Percentiles rank a stretch among this genome's conserved stretches.
These are phyloP conservation scores for Tauraco hartlaubi DNA, from an alignment of 2,797 vertebrate species.

Conservation along the genomic window DNA sequence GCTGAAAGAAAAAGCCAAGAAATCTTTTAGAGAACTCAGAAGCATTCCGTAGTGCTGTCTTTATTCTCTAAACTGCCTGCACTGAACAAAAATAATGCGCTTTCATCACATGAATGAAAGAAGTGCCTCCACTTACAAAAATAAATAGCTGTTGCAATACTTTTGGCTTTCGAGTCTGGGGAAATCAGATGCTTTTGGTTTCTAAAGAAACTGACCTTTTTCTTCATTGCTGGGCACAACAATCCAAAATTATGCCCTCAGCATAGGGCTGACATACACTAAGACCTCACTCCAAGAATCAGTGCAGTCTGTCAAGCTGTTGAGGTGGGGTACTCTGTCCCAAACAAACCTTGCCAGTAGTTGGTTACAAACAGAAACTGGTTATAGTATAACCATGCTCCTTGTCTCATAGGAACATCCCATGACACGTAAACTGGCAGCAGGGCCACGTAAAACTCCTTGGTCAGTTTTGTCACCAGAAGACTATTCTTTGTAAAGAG, in stretches of 20 bases:
- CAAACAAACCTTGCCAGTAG: background rate
- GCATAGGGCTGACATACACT: background rate
- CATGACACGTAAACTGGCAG: background rate
- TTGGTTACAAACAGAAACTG: background rate
- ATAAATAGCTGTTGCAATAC: constrained; percentile 26
- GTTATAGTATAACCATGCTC: rapidly evolving
- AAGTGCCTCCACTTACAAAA: constrained; percentile 33
- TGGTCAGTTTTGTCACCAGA: background rate
- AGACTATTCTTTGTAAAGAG: background rate
- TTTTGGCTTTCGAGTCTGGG: constrained; percentile 22
- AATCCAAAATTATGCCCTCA: background rate
- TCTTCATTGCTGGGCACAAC: background rate
- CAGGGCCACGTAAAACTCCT: background rate
- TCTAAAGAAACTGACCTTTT: constrained; percentile 10
- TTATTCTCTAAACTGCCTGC: constrained; percentile 34
- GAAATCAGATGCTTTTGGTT: constrained; percentile 14
- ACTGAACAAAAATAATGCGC: constrained; percentile 53
- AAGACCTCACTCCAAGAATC: background rate
- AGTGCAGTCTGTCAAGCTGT: background rate
- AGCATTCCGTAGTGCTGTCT: constrained; percentile 14
- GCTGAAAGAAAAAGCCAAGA: background rate
- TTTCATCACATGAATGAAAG: constrained; percentile 46
- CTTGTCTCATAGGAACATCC: background rate
- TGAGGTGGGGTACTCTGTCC: background rate
- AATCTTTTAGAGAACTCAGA: background rate